Conservation (phyloP, 2,113 vertebrate species). For the Physeter macrocephalus region DNA sequence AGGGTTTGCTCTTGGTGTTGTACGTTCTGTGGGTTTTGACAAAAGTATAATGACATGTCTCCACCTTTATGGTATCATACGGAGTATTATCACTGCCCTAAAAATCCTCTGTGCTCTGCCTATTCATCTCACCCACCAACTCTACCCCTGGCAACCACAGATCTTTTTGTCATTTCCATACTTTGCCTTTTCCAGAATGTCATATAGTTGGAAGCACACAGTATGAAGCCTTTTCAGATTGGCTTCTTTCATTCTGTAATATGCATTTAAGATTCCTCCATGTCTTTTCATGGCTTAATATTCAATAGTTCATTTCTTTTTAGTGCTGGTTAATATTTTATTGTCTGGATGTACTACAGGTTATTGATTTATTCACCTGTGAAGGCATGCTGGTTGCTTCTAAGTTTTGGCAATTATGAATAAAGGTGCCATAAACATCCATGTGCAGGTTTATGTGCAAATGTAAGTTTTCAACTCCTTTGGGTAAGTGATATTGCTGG, state of each 20-base stretch:
- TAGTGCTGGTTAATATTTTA: background rate
- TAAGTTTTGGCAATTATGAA: background rate
- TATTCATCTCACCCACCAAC: background rate
- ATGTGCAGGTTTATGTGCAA: background rate
- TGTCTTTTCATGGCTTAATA: background rate
- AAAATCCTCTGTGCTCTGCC: background rate
- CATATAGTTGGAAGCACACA: background rate
- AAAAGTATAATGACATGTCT: background rate
- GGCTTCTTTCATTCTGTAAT: background rate
- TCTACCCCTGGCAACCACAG: background rate
- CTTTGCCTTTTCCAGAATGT: background rate
- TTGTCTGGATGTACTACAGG: background rate
- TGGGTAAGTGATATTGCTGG: background rate
- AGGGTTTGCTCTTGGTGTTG: background rate
- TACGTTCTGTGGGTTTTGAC: background rate
- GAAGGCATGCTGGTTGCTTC: background rate
- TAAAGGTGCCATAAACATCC: background rate
- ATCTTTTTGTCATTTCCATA: background rate
- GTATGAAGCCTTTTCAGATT: background rate
- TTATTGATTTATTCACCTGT: background rate
- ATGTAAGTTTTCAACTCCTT: background rate
- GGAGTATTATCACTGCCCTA: background rate
- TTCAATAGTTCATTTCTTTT: background rate
- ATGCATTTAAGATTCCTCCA: background rate
- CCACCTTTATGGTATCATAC: background rate